Percentiles rank a stretch among this genome's conserved stretches.
Conservation (phyloP, 2,888 invertebrate genomes). For the Tricholauxania praeusta region DNA sequence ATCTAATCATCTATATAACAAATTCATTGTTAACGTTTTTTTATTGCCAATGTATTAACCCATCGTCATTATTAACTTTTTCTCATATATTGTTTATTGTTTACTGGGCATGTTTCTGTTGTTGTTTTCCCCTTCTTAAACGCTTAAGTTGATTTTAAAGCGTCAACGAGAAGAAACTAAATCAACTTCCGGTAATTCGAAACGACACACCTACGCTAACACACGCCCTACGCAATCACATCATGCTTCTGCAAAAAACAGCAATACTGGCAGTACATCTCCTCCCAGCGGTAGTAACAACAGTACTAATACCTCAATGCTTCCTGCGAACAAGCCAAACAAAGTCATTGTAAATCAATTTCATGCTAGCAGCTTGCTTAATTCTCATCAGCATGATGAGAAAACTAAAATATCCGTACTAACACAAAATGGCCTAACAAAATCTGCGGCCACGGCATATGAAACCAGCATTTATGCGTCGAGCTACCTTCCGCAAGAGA, state of each 20-base stretch:
- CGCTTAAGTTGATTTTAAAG: conserved; percentile 64
- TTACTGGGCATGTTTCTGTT: conserved; percentile 41
- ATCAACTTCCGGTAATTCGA: conserved; percentile 45
- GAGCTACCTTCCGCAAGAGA: conserved; percentile 54
- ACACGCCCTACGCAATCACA: conserved; percentile 30
- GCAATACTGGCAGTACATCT: conserved; percentile 26
- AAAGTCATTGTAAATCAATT: conserved; percentile 66
- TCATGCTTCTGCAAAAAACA: conserved; percentile 27
- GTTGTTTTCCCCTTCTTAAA: conserved; percentile 52
- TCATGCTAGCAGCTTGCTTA: conserved; percentile 65
- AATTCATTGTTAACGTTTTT: not conserved
- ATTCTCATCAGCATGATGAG: conserved; percentile 57
- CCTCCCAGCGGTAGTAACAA: conserved; percentile 23
- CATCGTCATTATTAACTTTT: conserved; percentile 17
- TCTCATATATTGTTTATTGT: conserved; percentile 37
- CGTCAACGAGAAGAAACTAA: conserved; percentile 62
- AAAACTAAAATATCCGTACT: conserved; percentile 55
- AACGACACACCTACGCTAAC: conserved; percentile 43
- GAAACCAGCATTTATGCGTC: conserved; percentile 62
- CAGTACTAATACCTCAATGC: conserved; percentile 25
- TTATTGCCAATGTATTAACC: not conserved
- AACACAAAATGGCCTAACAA: conserved; percentile 61
- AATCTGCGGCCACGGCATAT: conserved; percentile 59
- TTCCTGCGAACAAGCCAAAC: conserved; percentile 49
- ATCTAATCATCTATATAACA: too few species aligned